phyloP scores from a whole-genome alignment of 1,140 invertebrate genomes.

The Brachionus rotundiformis region DNA sequence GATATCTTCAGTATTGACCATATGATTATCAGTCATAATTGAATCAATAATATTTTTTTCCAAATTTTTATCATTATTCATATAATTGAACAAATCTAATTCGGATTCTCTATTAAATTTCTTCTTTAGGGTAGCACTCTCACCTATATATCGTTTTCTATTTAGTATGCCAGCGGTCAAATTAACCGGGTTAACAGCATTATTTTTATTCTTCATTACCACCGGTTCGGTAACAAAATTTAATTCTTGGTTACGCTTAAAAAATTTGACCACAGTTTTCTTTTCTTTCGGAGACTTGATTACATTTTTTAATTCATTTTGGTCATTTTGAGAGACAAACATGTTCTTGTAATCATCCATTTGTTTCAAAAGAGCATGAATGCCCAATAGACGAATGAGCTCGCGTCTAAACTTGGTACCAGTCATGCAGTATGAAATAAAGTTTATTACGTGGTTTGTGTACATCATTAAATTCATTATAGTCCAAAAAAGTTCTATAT shows the following conservation, averaged over 20 bases:
- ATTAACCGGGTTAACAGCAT: neutral
- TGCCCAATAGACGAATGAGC: slow-evolving; percentile 29
- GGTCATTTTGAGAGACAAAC: neutral
- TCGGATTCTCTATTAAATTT: neutral
- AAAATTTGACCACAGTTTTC: slow-evolving; percentile 1
- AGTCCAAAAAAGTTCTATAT: slow-evolving; percentile 66
- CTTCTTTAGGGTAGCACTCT: neutral
- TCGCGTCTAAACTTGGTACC: slow-evolving; percentile 76
- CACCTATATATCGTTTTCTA: neutral
- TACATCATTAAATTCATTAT: slow-evolving; percentile 71
- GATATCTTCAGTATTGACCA: neutral
- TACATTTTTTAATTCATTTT: slow-evolving; percentile 5
- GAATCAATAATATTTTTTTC: neutral
- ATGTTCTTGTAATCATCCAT: neutral
- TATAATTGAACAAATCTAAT: neutral
- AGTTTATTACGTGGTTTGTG: slow-evolving; percentile 81
- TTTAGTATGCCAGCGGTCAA: slow-evolving; percentile 17
- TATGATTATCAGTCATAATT: slow-evolving; percentile 6
- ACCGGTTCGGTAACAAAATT: neutral
- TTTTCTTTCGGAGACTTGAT: neutral
- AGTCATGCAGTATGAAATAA: slow-evolving; percentile 76
- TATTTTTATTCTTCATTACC: slow-evolving; percentile 23
- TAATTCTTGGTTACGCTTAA: neutral
- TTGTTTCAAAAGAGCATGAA: neutral
- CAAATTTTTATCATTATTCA: neutral